phyloP scores from a whole-genome alignment of 2,888 invertebrate genomes.

The Cosmopolites sordidus region DNA sequence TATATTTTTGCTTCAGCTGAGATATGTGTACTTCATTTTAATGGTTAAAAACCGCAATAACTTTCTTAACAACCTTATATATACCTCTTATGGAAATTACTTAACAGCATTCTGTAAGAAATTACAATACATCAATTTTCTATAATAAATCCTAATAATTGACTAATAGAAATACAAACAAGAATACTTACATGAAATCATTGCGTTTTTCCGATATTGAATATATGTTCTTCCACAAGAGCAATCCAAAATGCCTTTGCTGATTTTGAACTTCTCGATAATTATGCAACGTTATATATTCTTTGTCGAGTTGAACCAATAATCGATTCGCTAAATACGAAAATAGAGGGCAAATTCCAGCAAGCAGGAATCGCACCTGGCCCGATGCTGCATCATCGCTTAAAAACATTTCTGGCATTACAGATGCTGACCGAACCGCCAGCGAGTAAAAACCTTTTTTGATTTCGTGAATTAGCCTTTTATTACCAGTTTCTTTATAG shows the following conservation, averaged over 20 bases:
- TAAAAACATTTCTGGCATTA: background rate
- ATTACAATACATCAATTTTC: no score
- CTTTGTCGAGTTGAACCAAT: conserved; percentile 29
- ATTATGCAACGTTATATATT: conserved; percentile 51
- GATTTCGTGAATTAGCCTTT: conserved; percentile 38
- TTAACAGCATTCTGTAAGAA: no score
- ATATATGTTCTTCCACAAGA: conserved; percentile 60
- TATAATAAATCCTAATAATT: no score
- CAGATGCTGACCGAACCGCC: conserved; percentile 35
- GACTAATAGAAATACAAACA: no score
- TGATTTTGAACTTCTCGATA: conserved; percentile 51
- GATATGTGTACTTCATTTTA: no score
- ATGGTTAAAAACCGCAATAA: no score
- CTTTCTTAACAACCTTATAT: no score
- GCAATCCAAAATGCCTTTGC: conserved; percentile 51
- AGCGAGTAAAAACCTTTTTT: conserved; percentile 34
- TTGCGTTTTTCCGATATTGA: conserved; percentile 50
- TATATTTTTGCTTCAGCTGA: no score
- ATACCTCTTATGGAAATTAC: no score
- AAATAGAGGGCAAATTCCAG: conserved; percentile 31
- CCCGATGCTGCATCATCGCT: background rate
- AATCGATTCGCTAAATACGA: conserved; percentile 31
- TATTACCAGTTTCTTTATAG: conserved; percentile 33
- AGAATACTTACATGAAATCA: conserved; percentile 49
- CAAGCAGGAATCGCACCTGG: conserved; percentile 11